Evolutionary conservation across 2,797 vertebrate species (phyloP), one percentile per base, ranked within the genome.

Genomic region (Hydrocynus forskahlii): DNA sequence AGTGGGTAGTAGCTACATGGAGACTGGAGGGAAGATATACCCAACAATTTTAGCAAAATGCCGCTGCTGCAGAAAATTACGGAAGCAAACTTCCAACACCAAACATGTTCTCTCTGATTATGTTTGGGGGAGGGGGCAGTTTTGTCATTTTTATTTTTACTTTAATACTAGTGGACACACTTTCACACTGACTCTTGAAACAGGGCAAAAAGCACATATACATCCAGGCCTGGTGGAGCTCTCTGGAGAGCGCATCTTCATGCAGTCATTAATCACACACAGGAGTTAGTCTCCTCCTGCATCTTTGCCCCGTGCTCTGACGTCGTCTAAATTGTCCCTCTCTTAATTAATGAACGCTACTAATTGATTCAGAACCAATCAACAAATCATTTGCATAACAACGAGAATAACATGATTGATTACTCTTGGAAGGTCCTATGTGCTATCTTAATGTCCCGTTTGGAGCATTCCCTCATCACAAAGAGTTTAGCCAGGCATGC

Each of bases 321-420:
- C 50, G 78, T 75, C 5, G 75, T 71, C 77, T 62, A 35, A 77
- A 84, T 78, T 62, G 45, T 64, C 82, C 68, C 35, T 62, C 79
- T 76, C 81, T 86, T 88, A 86, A 87, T 86, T 84, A 87, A 86
- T 84, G 83, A 81, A 78, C 48, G 63, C 68, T 55, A 75, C 80
- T 88, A 88, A 88, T 88, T 88, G 85, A 85, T 88, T 88, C 87
- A 80, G 85, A 81, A 88, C 83, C 81, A 86, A 86, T 88, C 81
- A 86, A 81, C 75, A 64, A 81, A 78, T 72, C 13, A 86, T 88
- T 88, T 86, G 83, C 87, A 88, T 86, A 86, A 85, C 83, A 88
- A 88, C 66, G 64, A 76, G 74, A 81, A 85, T 66, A 85, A 76
- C 75, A 83, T 85, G 85, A 88, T 86, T 86, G 85, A 88, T 88